Evolutionary conservation across 2,888 invertebrate species (phyloP).

Genomic region (Portevinia maculata): DNA sequence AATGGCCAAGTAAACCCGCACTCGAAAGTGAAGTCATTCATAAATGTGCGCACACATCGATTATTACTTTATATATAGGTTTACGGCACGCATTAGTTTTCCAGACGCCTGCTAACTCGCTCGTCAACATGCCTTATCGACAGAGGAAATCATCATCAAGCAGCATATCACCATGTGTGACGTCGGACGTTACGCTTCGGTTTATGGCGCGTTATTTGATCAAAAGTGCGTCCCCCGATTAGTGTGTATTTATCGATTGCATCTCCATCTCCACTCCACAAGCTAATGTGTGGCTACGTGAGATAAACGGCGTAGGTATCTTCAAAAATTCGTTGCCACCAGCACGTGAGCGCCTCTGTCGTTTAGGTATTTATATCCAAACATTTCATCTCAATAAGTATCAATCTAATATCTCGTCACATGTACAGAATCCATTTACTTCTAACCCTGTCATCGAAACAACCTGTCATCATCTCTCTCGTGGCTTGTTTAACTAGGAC

Average conservation of each 20-base stretch:
- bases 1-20: constrained; percentile 15
- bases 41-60: background rate
- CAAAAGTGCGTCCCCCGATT: constrained; percentile 35
- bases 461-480: constrained; percentile 18
- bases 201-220: constrained; percentile 1
- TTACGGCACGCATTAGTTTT: too few relatives aligned
- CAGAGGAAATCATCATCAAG: background rate
- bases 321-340: too few relatives aligned
- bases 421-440: constrained; percentile 24
- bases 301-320: constrained; percentile 15
- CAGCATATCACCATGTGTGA: background rate
- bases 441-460: background rate
- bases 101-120: too few relatives aligned
- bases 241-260: constrained; percentile 33
- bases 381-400: background rate
- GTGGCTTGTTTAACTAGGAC: constrained; percentile 19
- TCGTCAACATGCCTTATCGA: too few relatives aligned
- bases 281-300: constrained; percentile 32
- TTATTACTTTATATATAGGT: too few relatives aligned
- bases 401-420: background rate
- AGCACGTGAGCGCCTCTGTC: background rate
- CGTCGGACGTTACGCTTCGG: too few relatives aligned
- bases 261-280: constrained; percentile 11
- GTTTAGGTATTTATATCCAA: background rate
- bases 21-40: constrained; percentile 11